A percentile compares a stretch with the other conserved stretches of the same genome.
Evolutionary conservation across 2,113 vertebrate genomes (phyloP).

Genomic region (Parus major): DNA sequence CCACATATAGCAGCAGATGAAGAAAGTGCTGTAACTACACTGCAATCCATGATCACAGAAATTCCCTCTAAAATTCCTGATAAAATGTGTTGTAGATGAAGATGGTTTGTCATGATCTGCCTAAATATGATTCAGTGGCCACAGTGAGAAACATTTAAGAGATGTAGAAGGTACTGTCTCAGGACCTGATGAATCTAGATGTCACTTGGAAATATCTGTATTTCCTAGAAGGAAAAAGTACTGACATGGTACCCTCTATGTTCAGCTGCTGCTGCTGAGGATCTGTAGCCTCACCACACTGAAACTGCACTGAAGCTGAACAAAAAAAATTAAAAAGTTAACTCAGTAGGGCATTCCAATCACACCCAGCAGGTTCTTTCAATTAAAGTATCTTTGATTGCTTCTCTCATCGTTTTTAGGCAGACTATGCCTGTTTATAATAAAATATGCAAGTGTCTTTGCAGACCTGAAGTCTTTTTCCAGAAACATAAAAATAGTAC

Average conservation of each 20-base stretch:
- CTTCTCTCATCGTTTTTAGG: not conserved
- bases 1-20: not conserved
- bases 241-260: not conserved
- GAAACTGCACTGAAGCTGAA: not conserved
- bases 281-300: not conserved
- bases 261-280: not conserved
- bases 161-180: not conserved
- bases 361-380: not conserved
- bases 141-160: not conserved
- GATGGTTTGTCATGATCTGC: not conserved
- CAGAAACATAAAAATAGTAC: not conserved
- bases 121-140: not conserved
- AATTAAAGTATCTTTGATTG: not conserved
- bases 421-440: not conserved
- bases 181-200: not conserved
- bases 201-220: not conserved
- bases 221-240: not conserved
- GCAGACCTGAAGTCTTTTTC: not conserved
- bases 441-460: not conserved
- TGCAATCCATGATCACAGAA: not conserved
- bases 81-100: not conserved
- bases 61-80: not conserved
- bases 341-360: not conserved
- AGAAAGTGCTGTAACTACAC: not conserved
- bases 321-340: not conserved